These are phyloP conservation scores for Trachythela sp. DNA, from an alignment of 64 coral and sea anemone genomes.

Conservation along the genomic window DNA sequence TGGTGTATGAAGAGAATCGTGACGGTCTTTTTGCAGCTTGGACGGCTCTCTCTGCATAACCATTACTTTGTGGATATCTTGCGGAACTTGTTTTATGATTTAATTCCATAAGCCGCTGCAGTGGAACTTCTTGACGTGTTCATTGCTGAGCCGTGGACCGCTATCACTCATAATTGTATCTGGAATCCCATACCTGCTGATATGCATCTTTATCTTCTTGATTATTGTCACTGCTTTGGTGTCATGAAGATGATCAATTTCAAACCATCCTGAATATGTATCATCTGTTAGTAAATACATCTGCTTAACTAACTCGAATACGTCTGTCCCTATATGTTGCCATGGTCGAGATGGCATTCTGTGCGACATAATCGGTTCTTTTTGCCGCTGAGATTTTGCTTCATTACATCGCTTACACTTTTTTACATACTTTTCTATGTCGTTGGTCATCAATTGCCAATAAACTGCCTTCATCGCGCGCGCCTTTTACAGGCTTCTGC, in stretches of 20 bases:
- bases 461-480: background rate
- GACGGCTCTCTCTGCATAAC: slow-evolving; percentile 37
- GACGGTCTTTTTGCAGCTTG: slow-evolving; percentile 30
- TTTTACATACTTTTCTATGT: background rate
- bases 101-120: slow-evolving; percentile 18
- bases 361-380: background rate
- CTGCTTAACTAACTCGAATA: slow-evolving; percentile 29
- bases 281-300: slow-evolving; percentile 27
- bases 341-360: background rate
- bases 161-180: slow-evolving; percentile 26
- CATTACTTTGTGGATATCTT: slow-evolving; percentile 30
- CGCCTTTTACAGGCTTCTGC: background rate
- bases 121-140: slow-evolving; percentile 25
- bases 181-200: slow-evolving; percentile 12
- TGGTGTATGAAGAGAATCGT: slow-evolving; percentile 14
- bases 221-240: slow-evolving; percentile 20
- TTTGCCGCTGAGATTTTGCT: background rate
- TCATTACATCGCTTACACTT: background rate
- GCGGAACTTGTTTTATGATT: slow-evolving; percentile 41
- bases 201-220: slow-evolving; percentile 25
- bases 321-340: slow-evolving; percentile 25
- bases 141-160: slow-evolving; percentile 12
- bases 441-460: background rate
- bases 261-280: slow-evolving; percentile 39
- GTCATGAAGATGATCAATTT: slow-evolving; percentile 10